Conservation (phyloP, 1,140 invertebrate species). For the Drosophila mojavensis region DNA sequence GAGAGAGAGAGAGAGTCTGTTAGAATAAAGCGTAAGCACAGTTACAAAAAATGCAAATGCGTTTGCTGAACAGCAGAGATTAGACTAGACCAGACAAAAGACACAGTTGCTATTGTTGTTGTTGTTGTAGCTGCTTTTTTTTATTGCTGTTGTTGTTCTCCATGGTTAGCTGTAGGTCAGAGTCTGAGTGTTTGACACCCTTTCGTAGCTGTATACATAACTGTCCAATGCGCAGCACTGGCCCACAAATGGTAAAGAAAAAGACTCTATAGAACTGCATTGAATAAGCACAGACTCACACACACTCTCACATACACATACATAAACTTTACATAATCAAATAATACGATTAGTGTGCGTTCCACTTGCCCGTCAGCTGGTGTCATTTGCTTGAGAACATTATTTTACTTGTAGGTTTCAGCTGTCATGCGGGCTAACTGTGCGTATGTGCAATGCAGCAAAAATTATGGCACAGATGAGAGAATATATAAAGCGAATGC, state of each 20-base stretch:
- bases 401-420: background rate
- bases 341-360: slow-evolving; percentile 5
- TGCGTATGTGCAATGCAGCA: slow-evolving; percentile 42
- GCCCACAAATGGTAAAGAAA: slow-evolving; percentile 21
- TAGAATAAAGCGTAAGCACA: slow-evolving; percentile 18
- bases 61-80: slow-evolving; percentile 19
- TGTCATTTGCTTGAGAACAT: slow-evolving; percentile 9
- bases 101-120: slow-evolving; percentile 7
- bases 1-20: background rate
- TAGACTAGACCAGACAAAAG: slow-evolving; percentile 22
- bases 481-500: background rate
- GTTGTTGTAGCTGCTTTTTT: background rate
- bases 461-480: slow-evolving; percentile 18
- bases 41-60: slow-evolving; percentile 49
- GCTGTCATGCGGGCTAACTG: slow-evolving; percentile 26
- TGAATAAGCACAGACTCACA: background rate
- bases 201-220: slow-evolving; percentile 31
- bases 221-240: slow-evolving; percentile 22
- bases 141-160: background rate
- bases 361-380: background rate
- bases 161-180: slow-evolving; percentile 37
- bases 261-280: slow-evolving; percentile 16
- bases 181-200: slow-evolving; percentile 44
- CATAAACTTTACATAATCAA: slow-evolving; percentile 34
- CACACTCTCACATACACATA: background rate